Evolutionary conservation across 2,797 vertebrate species (phyloP).

Genomic region (Paratrypauchen microcephalus): DNA sequence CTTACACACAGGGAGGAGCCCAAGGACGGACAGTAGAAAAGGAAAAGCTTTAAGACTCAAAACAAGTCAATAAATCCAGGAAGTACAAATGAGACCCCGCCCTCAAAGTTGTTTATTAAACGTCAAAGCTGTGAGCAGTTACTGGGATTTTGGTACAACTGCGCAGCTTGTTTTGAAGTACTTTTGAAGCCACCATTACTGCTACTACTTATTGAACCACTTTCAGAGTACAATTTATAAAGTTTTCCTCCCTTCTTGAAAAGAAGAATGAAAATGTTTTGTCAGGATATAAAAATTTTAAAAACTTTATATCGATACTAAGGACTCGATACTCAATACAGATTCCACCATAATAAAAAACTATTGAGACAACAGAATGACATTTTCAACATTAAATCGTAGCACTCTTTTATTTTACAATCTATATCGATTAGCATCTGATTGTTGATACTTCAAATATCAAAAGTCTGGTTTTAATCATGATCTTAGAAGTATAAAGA

Average conservation of each 20-base stretch:
- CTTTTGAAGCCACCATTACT: neutral
- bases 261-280: neutral
- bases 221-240: neutral
- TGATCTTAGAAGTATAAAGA: too few species aligned
- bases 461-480: too few species aligned
- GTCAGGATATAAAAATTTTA: neutral
- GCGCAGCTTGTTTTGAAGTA: neutral
- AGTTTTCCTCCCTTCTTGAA: neutral
- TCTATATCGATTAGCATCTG: too few species aligned
- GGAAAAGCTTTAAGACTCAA: conserved; percentile 13
- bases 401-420: too few species aligned
- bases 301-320: too few species aligned
- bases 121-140: neutral
- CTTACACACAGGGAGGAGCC: conserved; percentile 18
- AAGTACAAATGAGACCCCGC: conserved; percentile 7
- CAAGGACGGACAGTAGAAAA: conserved; percentile 43
- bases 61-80: conserved; percentile 3
- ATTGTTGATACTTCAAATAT: too few species aligned
- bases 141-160: neutral
- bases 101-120: conserved; percentile 8
- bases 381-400: too few species aligned
- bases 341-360: neutral
- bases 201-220: neutral
- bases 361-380: too few species aligned
- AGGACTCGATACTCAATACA: too few species aligned